phyloP scores from a whole-genome alignment of 2,797 vertebrate genomes.

The Columba guinea region DNA sequence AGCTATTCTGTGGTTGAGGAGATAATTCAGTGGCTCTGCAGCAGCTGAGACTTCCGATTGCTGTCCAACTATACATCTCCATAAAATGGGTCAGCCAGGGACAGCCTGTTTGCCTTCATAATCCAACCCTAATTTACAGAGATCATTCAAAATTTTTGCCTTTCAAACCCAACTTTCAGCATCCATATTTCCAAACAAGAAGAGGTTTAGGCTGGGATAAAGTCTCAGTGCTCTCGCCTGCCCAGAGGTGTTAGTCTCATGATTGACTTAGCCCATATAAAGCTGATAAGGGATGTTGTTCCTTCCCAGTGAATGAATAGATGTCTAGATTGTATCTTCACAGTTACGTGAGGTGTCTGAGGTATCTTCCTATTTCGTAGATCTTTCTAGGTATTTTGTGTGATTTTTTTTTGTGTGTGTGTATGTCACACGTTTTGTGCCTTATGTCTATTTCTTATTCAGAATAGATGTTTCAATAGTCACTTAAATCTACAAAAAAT shows the following conservation, averaged over 20 bases:
- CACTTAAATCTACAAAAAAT: neutral
- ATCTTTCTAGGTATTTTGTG: neutral
- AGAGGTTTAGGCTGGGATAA: neutral
- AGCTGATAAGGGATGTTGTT: neutral
- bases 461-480: neutral
- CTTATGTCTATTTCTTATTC: neutral
- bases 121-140: neutral
- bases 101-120: neutral
- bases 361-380: neutral
- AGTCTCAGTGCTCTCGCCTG: neutral
- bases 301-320: neutral
- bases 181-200: neutral
- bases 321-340: neutral
- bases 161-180: neutral
- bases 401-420: neutral
- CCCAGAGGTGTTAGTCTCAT: neutral
- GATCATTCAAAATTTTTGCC: neutral
- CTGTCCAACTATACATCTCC: neutral
- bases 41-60: neutral
- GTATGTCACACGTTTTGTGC: neutral
- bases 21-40: neutral
- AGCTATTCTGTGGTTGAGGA: neutral
- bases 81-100: neutral
- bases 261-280: neutral
- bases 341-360: accelerated